Percentiles rank a stretch among this genome's conserved stretches.
These are phyloP conservation scores for Chlorospingus semifuscus DNA, from an alignment of 2,797 vertebrate genomes.

Conservation along the genomic window DNA sequence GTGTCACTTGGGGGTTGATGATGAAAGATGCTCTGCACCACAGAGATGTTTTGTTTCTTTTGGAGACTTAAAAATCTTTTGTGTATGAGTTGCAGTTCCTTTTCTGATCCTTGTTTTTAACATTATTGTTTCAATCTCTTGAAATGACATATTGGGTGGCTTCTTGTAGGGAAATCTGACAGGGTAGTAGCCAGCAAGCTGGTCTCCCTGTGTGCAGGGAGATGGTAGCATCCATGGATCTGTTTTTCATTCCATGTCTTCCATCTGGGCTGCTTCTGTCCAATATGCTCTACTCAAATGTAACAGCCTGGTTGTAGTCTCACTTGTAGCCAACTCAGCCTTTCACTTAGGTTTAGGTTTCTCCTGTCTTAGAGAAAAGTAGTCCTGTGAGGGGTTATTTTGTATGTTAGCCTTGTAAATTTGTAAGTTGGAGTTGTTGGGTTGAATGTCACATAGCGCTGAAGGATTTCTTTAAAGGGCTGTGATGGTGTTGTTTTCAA, in stretches of 20 bases:
- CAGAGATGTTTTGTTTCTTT: not conserved
- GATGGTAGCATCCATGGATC: not conserved
- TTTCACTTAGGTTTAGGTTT: not conserved
- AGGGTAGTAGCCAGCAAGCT: conserved; percentile 1
- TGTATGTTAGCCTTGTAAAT: not conserved
- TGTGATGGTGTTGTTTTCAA: not conserved
- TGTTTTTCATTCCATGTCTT: not conserved
- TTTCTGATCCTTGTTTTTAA: not conserved
- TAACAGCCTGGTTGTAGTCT: not conserved
- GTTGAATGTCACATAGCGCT: fast-evolving
- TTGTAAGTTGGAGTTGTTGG: not conserved
- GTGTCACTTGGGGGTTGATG: fast-evolving
- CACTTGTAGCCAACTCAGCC: not conserved
- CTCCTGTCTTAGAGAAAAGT: not conserved
- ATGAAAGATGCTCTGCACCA: not conserved
- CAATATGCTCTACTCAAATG: not conserved
- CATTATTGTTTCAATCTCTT: not conserved
- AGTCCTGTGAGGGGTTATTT: fast-evolving
- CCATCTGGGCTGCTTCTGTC: conserved; percentile 30
- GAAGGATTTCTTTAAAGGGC: not conserved
- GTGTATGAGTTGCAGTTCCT: not conserved
- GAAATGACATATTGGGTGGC: not conserved
- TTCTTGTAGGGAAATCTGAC: not conserved
- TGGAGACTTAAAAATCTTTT: not conserved
- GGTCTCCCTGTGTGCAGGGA: not conserved